Conservation (phyloP, 2,888 invertebrate species). For the Tridacna crocea region DNA sequence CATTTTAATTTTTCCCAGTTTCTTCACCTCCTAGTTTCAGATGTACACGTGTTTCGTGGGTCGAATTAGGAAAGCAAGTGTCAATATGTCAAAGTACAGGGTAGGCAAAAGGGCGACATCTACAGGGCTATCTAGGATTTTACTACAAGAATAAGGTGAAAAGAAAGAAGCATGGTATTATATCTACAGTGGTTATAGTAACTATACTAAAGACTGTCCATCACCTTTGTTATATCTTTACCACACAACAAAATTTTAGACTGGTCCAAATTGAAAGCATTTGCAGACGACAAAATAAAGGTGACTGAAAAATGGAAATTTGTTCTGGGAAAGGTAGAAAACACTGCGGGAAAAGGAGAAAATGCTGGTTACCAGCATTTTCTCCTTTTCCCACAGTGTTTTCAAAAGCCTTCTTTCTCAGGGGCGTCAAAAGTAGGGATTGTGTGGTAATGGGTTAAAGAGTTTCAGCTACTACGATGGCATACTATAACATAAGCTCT, state of each 20-base stretch:
- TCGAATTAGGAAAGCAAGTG: slow-evolving; percentile 33
- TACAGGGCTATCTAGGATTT: slow-evolving; percentile 11
- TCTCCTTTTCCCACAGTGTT: too few species aligned
- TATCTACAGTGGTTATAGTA: background rate
- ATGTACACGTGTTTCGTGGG: slow-evolving; percentile 73
- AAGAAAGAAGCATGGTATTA: background rate
- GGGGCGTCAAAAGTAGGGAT: too few species aligned
- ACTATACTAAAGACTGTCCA: background rate
- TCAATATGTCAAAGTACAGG: slow-evolving; percentile 38
- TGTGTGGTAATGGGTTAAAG: too few species aligned
- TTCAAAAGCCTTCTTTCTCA: too few species aligned
- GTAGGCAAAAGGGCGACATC: slow-evolving; percentile 10
- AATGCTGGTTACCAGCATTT: too few species aligned
- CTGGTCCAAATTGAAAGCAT: too few species aligned
- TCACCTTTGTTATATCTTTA: background rate
- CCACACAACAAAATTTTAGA: too few species aligned
- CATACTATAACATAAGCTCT: background rate
- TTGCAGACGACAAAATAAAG: too few species aligned
- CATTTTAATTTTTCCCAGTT: background rate
- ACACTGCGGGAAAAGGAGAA: too few species aligned
- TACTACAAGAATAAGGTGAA: slow-evolving; percentile 7
- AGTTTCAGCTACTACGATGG: background rate
- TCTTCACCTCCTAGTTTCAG: slow-evolving; percentile 11
- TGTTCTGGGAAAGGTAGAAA: too few species aligned
- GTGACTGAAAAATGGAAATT: too few species aligned